Conservation (phyloP, 1,140 invertebrate species). For the Epicauta chinensis region DNA sequence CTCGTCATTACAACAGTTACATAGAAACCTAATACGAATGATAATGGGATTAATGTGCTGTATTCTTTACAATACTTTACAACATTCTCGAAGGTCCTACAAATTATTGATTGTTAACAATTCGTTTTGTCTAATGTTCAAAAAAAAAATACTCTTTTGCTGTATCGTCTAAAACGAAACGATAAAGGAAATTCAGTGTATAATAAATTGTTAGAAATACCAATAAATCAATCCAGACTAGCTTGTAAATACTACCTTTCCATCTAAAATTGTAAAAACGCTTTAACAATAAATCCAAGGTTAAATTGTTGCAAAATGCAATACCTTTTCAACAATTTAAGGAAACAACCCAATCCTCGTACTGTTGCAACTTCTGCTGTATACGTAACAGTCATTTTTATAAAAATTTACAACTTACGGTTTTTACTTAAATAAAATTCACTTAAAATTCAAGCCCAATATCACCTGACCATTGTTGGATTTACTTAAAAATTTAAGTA, state of each 20-base stretch:
- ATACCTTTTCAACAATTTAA: conserved; percentile 61
- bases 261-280: conserved; percentile 53
- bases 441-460: no score
- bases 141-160: conserved; percentile 50
- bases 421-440: no score
- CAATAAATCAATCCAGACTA: conserved; percentile 62
- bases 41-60: conserved; percentile 63
- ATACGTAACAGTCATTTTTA: conserved; percentile 77
- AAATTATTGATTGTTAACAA: conserved; percentile 60
- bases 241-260: conserved; percentile 68
- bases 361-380: conserved; percentile 84
- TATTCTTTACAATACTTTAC: conserved; percentile 64
- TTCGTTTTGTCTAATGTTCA: conserved; percentile 65
- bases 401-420: background rate
- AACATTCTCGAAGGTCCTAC: conserved; percentile 58
- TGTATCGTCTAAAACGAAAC: conserved; percentile 48
- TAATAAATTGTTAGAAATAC: conserved; percentile 60
- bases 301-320: conserved; percentile 2
- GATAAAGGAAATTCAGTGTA: conserved; percentile 53
- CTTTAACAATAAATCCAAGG: conserved; percentile 1
- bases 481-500: no score
- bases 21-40: conserved; percentile 67
- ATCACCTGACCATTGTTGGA: no score
- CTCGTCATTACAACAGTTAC: conserved; percentile 87
- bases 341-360: conserved; percentile 75